Base-by-base conservation (phyloP, 2,888 invertebrate genomes). In the Thelaira solivaga region DNA sequence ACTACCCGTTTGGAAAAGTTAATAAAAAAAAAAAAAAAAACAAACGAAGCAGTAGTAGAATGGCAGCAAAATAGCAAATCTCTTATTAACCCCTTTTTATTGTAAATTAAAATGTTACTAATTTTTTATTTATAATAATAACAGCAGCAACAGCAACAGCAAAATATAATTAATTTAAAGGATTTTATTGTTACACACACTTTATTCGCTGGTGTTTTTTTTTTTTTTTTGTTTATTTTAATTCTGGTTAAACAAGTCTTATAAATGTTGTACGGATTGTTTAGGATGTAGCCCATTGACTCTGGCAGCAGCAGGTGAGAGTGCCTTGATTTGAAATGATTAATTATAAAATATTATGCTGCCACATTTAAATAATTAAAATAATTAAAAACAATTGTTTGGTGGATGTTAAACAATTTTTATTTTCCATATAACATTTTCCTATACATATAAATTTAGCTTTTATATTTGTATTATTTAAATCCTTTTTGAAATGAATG, bases 91-190 rank as follows among this genome's bases (percentile, higher is more conserved):
- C 76, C 76, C 69, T 69, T 78, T 72, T 64, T 77, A 68, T 73
- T 78, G 69, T 78, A 57, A 51, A 74, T 74, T 74, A 65, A 64
- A 69, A 49, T 59, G 73, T 74, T 78, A 57, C 36, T 62, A 59
- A 64, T 72, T 72, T 77, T 31, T 29, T 71, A 74, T 36, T 62
- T 59, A 73, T 71, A 72, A 47, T 55, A 64, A 39, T 55, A 39
- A 22, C 11, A 36, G 7, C 13, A 26, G 16, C 61, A 61, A 41
- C 10, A 18, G 24, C 22, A 57, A 47, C 83, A 85, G n/a, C n/a
- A n/a, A n/a, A n/a, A n/a, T n/a, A 86, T 84, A 88, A 88, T 87
- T 88, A 88, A 88, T 88, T 86, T 85, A 79, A 82, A 79, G 84
- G 83, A 82, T 83, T 83, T 61, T 49, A 61, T 53, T 72, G 62